phyloP scores from a whole-genome alignment of 2,113 vertebrate genomes.

The Malurus cyaneus region DNA sequence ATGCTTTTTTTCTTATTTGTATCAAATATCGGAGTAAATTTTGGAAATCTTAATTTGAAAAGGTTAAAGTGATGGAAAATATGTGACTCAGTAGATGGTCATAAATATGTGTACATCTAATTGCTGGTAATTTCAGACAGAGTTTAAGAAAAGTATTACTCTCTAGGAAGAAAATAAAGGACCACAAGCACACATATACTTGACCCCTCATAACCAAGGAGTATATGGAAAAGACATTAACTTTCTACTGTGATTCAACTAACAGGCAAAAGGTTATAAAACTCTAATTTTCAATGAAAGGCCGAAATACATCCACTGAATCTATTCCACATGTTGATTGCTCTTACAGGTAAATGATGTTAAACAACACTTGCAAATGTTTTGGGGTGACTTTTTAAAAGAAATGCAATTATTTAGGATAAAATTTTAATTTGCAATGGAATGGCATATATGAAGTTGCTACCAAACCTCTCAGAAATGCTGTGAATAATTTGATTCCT shows the following conservation, averaged over 20 bases:
- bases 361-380: background rate
- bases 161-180: background rate
- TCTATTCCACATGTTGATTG: background rate
- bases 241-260: background rate
- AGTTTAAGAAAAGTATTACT: background rate
- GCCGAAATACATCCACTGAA: background rate
- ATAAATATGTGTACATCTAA: background rate
- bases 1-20: background rate
- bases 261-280: background rate
- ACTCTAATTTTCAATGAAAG: background rate
- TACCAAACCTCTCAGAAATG: background rate
- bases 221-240: background rate
- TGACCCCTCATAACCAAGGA: background rate
- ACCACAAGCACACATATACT: background rate
- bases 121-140: background rate
- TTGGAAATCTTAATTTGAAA: background rate
- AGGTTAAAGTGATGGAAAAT: background rate
- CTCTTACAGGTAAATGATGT: background rate
- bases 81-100: background rate
- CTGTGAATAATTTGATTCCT: background rate
- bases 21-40: background rate
- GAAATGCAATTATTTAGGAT: background rate
- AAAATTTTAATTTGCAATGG: background rate
- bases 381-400: background rate
- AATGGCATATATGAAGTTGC: background rate